Evolutionary conservation across 2,113 vertebrate species (phyloP).

Genomic region (Xyrauchen texanus): DNA sequence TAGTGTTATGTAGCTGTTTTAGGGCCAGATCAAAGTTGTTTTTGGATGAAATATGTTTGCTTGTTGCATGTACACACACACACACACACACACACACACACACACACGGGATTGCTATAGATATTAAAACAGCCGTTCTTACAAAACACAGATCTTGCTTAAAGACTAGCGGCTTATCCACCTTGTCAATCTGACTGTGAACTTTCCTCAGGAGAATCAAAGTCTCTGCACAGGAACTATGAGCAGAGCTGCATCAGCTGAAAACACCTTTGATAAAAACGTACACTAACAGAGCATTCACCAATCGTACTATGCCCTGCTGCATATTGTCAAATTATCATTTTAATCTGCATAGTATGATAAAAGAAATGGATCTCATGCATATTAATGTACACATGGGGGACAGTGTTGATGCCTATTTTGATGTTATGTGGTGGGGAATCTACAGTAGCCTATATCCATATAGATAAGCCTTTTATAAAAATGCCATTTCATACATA

Average conservation of each 20-base stretch:
- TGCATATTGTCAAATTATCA: background rate
- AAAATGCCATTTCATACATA: too few relatives aligned
- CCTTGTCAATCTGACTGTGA: background rate
- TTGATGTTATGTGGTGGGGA: background rate
- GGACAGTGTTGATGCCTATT: background rate
- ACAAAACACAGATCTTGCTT: background rate
- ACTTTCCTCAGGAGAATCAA: background rate
- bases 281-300: background rate
- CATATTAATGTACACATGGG: conserved; percentile 20
- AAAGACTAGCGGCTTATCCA: background rate
- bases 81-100: too few relatives aligned
- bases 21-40: too few relatives aligned
- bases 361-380: conserved; percentile 14
- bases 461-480: too few relatives aligned
- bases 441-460: background rate
- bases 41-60: too few relatives aligned
- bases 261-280: background rate
- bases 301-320: too few relatives aligned
- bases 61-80: too few relatives aligned
- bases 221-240: background rate
- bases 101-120: too few relatives aligned
- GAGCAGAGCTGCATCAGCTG: background rate
- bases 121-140: too few relatives aligned
- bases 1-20: too few relatives aligned
- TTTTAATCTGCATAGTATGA: background rate